These are phyloP conservation scores for Anorthoa munda DNA, from an alignment of 2,888 invertebrate genomes.

Conservation along the genomic window DNA sequence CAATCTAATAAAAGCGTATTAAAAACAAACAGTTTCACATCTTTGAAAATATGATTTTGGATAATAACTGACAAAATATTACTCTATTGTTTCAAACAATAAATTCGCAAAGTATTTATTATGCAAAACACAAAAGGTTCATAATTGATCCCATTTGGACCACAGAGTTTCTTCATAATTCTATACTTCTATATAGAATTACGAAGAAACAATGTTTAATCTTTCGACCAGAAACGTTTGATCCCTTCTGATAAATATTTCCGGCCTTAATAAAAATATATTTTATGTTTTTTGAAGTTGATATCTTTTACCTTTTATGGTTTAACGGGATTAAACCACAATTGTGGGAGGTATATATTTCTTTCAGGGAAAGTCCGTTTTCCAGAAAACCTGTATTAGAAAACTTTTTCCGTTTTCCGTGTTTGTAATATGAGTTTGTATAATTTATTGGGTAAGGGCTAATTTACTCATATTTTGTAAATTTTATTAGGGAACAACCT, in stretches of 20 bases:
- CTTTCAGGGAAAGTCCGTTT: too few species aligned
- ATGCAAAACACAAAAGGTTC: slow-evolving; percentile 31
- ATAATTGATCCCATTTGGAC: slow-evolving; percentile 12
- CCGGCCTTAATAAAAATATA: not conserved
- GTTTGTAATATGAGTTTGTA: too few species aligned
- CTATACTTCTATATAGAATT: slow-evolving; percentile 51
- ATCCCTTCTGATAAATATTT: slow-evolving; percentile 34
- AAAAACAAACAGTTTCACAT: too few species aligned
- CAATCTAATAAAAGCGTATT: too few species aligned
- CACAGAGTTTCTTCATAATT: too few species aligned
- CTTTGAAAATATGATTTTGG: not conserved
- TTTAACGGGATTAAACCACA: not conserved
- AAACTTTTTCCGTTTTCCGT: too few species aligned
- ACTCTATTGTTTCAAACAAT: slow-evolving; percentile 12
- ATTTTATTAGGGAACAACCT: too few species aligned
- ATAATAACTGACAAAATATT: not conserved
- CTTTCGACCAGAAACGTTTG: slow-evolving; percentile 13
- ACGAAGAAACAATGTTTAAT: slow-evolving; percentile 18
- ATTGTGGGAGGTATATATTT: too few species aligned
- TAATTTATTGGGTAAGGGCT: too few species aligned
- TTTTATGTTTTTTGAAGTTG: slow-evolving; percentile 1
- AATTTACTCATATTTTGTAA: too few species aligned
- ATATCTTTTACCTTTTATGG: slow-evolving; percentile 1
- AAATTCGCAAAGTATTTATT: slow-evolving; percentile 32
- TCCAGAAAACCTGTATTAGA: too few species aligned